phyloP scores from a whole-genome alignment of 2,797 vertebrate genomes.

The Paratrypauchen microcephalus region DNA sequence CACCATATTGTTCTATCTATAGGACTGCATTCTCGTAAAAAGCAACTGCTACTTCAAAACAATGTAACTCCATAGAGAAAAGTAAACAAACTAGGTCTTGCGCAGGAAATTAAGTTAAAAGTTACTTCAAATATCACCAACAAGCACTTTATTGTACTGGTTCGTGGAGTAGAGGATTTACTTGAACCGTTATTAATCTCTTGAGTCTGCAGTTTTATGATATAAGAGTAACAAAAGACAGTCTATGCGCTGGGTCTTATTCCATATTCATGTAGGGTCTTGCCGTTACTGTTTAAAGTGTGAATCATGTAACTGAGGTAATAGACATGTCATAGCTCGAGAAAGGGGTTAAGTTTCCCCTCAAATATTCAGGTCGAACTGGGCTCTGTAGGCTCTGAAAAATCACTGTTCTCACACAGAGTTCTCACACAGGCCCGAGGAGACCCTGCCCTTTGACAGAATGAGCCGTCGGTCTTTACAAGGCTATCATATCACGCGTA shows the following conservation, averaged over 20 bases:
- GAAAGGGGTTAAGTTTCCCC: conserved; percentile 64
- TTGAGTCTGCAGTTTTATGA: conserved; percentile 2
- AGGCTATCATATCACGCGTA: conserved; percentile 57
- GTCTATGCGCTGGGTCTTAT: conserved; percentile 23
- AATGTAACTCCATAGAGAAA: not conserved
- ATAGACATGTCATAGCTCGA: conserved; percentile 46
- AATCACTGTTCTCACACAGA: conserved; percentile 69
- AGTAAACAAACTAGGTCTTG: not conserved
- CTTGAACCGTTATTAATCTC: not conserved
- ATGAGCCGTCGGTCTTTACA: conserved; percentile 48
- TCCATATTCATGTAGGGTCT: conserved; percentile 45
- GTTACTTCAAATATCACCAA: not conserved
- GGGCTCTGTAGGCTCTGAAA: conserved; percentile 47
- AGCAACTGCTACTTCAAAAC: not conserved
- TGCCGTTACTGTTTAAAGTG: conserved; percentile 30
- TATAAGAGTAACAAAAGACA: conserved; percentile 15
- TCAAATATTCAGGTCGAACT: conserved; percentile 58
- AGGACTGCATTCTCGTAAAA: too few species aligned
- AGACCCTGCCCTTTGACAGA: conserved; percentile 42
- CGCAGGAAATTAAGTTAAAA: not conserved
- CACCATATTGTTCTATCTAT: too few species aligned
- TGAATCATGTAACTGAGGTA: conserved; percentile 48
- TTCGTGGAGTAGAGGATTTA: not conserved
- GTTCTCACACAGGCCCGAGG: conserved; percentile 63
- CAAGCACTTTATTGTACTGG: not conserved